These are phyloP conservation scores for Rhodeus uyekii DNA, from an alignment of 2,797 vertebrate species.

Conservation along the genomic window DNA sequence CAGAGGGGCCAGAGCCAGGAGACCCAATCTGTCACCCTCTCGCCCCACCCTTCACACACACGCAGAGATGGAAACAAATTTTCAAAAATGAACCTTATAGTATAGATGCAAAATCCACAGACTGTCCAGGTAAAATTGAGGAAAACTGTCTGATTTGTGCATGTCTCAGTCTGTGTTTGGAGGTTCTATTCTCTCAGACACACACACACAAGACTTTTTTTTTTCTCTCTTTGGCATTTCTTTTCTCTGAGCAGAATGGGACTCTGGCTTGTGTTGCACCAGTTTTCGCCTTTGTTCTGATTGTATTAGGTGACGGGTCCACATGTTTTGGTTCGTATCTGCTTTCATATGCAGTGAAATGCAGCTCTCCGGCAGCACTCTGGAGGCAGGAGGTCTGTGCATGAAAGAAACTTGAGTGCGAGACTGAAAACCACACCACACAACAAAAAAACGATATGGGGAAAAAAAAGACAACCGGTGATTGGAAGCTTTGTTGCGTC, in stretches of 20 bases:
- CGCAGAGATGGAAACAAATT: constrained; percentile 52
- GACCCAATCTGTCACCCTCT: constrained; percentile 51
- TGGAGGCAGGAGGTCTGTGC: constrained; percentile 35
- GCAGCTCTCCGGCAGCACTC: constrained; percentile 32
- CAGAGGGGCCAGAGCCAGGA: constrained; percentile 50
- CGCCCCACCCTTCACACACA: constrained; percentile 23
- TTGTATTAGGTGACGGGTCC: constrained; percentile 43
- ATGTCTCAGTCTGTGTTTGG: constrained; percentile 25
- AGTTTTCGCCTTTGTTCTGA: constrained; percentile 40
- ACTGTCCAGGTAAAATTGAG: constrained; percentile 11
- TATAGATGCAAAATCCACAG: constrained; percentile 39
- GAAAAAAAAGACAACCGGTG: constrained; percentile 42
- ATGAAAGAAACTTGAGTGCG: constrained; percentile 44
- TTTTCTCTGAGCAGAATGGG: not conserved
- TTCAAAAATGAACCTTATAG: constrained; percentile 8
- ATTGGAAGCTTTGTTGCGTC: constrained; percentile 42
- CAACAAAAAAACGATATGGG: constrained; percentile 36
- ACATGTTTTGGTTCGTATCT: constrained; percentile 45
- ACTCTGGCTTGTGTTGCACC: constrained; percentile 7
- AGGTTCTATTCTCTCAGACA: constrained; percentile 56
- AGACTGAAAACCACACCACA: constrained; percentile 48
- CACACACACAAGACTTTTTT: constrained; percentile 1
- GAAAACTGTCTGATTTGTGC: constrained; percentile 40
- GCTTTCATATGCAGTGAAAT: constrained; percentile 51
- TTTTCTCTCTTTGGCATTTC: constrained; percentile 1